Percentiles rank a stretch among this genome's conserved stretches.
Evolutionary conservation across 2,888 invertebrate genomes (phyloP).

Genomic region (Embidobia sp.): DNA sequence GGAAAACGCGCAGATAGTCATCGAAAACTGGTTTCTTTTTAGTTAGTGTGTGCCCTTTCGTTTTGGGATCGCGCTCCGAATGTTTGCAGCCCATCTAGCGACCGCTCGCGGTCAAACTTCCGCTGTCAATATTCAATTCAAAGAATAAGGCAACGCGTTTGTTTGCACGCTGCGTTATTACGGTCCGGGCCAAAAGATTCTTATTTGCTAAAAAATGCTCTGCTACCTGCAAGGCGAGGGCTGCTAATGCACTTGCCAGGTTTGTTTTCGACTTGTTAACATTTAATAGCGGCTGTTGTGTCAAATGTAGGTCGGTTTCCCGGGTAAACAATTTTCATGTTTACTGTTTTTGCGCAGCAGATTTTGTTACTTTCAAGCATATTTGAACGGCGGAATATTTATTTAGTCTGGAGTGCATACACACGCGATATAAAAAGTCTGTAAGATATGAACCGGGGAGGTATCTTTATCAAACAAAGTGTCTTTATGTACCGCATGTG

Average conservation of each 20-base stretch:
- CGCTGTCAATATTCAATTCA: no score
- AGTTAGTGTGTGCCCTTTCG: no score
- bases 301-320: conserved; percentile 20
- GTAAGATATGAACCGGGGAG: no score
- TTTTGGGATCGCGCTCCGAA: no score
- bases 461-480: no score
- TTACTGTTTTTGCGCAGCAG: not conserved
- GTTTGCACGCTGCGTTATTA: conserved; percentile 6
- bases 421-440: no score
- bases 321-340: conserved; percentile 1
- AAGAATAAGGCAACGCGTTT: no score
- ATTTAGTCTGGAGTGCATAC: no score
- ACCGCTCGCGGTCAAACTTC: no score
- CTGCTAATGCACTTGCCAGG: conserved; percentile 6
- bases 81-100: no score
- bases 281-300: conserved; percentile 16
- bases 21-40: no score
- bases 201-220: conserved; percentile 28
- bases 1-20: not conserved
- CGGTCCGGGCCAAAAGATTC: not conserved
- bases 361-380: not conserved
- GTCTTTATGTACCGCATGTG: no score
- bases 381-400: not conserved
- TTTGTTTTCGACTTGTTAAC: conserved; percentile 8
- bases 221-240: not conserved